Base-by-base conservation (phyloP, 2,113 vertebrate genomes). In the Hyaena hyaena region DNA sequence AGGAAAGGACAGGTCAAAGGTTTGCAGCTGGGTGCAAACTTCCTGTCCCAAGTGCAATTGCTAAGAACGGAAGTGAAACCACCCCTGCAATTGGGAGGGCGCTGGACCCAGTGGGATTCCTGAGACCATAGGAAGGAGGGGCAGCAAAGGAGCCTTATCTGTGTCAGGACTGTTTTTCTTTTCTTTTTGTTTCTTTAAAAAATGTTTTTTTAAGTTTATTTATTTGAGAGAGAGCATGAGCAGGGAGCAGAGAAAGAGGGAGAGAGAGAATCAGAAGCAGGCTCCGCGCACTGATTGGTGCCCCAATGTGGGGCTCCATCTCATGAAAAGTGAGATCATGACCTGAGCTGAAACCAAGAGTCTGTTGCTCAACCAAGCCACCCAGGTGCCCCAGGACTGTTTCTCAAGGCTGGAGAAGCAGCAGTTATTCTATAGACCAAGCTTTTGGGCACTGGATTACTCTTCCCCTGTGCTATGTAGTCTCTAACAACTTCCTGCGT, bases 91-190 rank as follows among this genome's bases (percentile, higher is more conserved):
- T 9, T 65, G 14, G 19, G 3, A 63, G 28, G 55, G 68, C 55
- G 9, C 53, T 33, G 35, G 55, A 23, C 45, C n/a, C 43, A 4
- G 24, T 10, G 74, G 58, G 73, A 53, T 58, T 91, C 31, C 45
- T 21, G 21, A 0, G 73, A 28, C 15, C 14, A 0, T 35, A 21
- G 33, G 10, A 9, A 1, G 4, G 12, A 2, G 23, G n/a, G 33
- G 45, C 26, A n/a, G 11, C 39, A 14, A 31, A 21, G 82, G 14
- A 88, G 10, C 0, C 73, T 61, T 33, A 65, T n/a, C 55, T 16
- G 7, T 17, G 11, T 39, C 28, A n/a, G 58, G 55, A 39, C 1
- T n/a, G 6, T 73, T 58, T 74, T 74, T 16, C 55, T 58, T 58
- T 58, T 21, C 19, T 58, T 58, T 50, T 50, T 50, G 12, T 50